Percentiles rank a stretch among this genome's conserved stretches.
phyloP scores from a whole-genome alignment of 2,113 vertebrate species.

The Apeltes quadracus region DNA sequence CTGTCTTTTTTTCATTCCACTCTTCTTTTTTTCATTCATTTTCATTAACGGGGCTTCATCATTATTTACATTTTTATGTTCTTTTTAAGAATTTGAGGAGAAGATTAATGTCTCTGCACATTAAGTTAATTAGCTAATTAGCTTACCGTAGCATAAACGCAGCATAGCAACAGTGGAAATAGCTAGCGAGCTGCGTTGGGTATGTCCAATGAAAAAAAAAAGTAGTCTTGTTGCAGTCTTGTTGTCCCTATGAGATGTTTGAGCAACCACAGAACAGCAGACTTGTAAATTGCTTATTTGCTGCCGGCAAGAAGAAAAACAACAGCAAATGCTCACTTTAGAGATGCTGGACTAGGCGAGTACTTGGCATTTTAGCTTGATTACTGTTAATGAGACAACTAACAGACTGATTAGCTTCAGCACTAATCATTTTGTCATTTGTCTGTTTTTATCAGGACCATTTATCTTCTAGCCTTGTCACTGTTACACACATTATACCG shows the following conservation, averaged over 20 bases:
- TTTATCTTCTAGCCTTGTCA: background rate
- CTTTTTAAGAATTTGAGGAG: background rate
- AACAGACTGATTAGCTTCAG: conserved; percentile 1
- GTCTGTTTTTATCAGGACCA: background rate
- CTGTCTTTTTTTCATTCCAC: background rate
- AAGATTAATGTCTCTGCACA: background rate
- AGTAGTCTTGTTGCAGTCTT: too few species aligned
- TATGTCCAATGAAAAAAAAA: background rate
- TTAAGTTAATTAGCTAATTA: background rate
- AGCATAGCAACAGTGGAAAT: background rate
- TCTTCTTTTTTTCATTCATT: conserved; percentile 5
- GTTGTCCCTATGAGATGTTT: too few species aligned
- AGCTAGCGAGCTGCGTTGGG: background rate
- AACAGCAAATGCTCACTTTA: background rate
- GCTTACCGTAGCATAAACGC: background rate
- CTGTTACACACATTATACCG: background rate
- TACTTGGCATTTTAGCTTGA: background rate
- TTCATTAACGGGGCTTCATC: background rate
- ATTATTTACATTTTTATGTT: background rate
- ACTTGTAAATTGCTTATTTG: conserved; percentile 9
- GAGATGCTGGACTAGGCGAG: background rate
- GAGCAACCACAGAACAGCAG: too few species aligned
- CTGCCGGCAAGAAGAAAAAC: background rate
- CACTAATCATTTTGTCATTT: background rate
- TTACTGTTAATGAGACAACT: background rate